Evolutionary conservation across 2,113 vertebrate species (phyloP).

Genomic region (Myotis davidii): DNA sequence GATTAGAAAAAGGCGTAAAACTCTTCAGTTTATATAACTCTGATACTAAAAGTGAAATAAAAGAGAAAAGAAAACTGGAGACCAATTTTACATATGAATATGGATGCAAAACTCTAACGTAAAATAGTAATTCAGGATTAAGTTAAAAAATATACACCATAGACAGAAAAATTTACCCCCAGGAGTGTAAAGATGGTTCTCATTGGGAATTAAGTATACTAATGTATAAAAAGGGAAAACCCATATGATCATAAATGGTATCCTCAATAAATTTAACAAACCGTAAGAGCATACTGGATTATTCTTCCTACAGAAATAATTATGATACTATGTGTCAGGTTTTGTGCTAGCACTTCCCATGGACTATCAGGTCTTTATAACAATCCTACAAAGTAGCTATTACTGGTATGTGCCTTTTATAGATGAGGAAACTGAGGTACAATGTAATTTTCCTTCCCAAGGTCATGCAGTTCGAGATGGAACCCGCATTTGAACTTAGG

Average conservation of each 20-base stretch:
- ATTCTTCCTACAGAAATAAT: neutral
- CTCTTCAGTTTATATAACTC: neutral
- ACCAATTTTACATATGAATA: neutral
- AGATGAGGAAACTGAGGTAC: neutral
- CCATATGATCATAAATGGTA: neutral
- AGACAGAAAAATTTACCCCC: neutral
- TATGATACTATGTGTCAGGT: neutral
- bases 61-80: neutral
- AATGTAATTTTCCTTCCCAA: neutral
- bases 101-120: neutral
- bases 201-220: neutral
- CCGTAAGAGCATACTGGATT: neutral
- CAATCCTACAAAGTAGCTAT: neutral
- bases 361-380: neutral
- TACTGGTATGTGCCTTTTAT: neutral
- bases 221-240: neutral
- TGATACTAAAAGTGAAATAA: neutral
- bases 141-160: neutral
- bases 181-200: neutral
- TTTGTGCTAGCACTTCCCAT: neutral
- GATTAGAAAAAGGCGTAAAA: neutral
- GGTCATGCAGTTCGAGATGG: neutral
- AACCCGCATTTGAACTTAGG: neutral
- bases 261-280: neutral
- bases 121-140: neutral